Conservation (phyloP, 2,888 invertebrate genomes). For the Lasioglossum zephyrum region DNA sequence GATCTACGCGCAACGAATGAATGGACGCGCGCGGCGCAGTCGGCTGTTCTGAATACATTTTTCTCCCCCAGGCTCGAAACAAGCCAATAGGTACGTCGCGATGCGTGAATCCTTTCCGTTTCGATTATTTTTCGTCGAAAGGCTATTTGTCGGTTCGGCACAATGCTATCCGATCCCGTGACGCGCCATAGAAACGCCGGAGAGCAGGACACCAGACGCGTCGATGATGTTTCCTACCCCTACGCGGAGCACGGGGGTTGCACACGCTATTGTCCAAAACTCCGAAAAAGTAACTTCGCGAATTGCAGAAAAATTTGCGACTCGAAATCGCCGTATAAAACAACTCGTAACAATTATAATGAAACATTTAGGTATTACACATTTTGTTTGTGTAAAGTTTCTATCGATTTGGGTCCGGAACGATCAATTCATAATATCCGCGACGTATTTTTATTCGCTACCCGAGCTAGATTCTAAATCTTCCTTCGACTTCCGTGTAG, state of each 20-base stretch:
- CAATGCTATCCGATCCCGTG: constrained; percentile 48
- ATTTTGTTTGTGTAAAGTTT: neutral
- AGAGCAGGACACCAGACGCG: constrained; percentile 10
- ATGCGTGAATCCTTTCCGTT: constrained; percentile 64
- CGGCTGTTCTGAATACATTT: constrained; percentile 41
- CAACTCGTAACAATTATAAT: neutral
- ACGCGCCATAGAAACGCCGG: constrained; percentile 45
- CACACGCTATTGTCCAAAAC: neutral
- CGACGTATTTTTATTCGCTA: neutral
- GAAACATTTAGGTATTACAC: too few relatives aligned
- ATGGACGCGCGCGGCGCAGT: neutral
- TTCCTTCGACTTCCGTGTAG: neutral
- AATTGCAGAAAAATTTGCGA: neutral
- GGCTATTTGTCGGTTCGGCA: constrained; percentile 49
- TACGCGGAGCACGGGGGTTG: neutral
- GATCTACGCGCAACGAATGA: constrained; percentile 31
- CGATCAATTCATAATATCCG: neutral
- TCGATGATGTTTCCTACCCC: constrained; percentile 32
- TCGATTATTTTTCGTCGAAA: constrained; percentile 54
- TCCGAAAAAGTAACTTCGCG: neutral
- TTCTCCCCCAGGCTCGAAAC: constrained; percentile 16
- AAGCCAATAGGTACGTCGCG: constrained; percentile 46
- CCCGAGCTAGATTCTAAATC: neutral
- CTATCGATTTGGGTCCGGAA: neutral
- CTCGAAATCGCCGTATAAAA: neutral